Conservation (phyloP, 2,113 vertebrate species). For the Acanthisitta chloris region DNA sequence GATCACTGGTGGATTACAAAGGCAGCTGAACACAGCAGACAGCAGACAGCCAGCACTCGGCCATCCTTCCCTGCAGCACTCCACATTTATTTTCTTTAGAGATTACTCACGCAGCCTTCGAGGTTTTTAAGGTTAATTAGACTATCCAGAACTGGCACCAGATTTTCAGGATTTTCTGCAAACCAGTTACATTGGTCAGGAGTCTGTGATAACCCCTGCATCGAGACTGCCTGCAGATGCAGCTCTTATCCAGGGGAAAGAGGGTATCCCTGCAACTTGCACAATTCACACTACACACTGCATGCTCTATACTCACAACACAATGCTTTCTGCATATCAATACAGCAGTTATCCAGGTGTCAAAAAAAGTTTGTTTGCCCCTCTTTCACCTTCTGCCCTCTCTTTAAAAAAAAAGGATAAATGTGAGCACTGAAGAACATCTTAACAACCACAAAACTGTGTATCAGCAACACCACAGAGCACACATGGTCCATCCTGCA, state of each 20-base stretch:
- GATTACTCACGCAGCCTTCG: neutral
- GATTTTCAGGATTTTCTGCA: neutral
- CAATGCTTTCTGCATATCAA: neutral
- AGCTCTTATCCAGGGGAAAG: neutral
- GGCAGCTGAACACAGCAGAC: neutral
- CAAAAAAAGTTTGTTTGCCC: neutral
- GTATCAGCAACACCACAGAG: neutral
- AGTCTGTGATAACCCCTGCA: neutral
- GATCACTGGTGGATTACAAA: neutral
- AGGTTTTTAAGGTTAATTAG: neutral
- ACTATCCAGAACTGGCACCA: neutral
- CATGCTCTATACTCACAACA: neutral
- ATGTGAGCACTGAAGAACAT: neutral
- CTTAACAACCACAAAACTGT: neutral
- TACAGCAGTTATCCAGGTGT: neutral
- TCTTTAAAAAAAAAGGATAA: neutral
- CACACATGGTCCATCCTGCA: neutral
- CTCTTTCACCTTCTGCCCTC: neutral
- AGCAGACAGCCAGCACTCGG: neutral
- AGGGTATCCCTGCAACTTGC: neutral
- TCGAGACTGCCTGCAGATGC: rapidly evolving
- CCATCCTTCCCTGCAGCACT: neutral
- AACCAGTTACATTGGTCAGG: neutral
- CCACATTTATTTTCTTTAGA: neutral
- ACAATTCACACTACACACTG: neutral